Evolutionary conservation across 2,113 vertebrate genomes (phyloP).

Genomic region (Phalacrocorax brasilianus): DNA sequence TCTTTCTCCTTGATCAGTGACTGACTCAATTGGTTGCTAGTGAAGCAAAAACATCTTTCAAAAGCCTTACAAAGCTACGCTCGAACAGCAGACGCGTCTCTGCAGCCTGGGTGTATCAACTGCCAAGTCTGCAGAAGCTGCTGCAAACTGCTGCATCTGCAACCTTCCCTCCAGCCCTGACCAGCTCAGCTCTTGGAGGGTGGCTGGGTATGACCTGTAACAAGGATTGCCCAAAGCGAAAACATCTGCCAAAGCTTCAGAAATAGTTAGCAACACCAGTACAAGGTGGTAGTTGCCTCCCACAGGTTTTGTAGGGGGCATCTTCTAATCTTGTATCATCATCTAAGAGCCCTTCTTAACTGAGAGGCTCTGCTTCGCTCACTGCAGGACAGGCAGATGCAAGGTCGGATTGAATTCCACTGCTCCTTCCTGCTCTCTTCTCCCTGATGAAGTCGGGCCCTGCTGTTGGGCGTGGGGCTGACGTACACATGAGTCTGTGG

Average conservation of each 20-base stretch:
- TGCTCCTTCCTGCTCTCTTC: not conserved
- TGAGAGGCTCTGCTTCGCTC: not conserved
- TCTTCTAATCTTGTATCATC: too few species aligned
- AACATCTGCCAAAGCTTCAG: not conserved
- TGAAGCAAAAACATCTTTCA: not conserved
- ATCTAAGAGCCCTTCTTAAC: not conserved
- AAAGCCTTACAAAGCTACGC: not conserved
- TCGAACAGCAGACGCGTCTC: rapidly evolving
- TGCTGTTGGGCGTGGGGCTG: rapidly evolving
- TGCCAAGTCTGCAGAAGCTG: not conserved
- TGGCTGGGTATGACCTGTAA: not conserved
- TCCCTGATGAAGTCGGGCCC: rapidly evolving
- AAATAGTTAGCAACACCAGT: not conserved
- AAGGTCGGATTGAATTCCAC: not conserved
- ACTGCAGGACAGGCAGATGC: not conserved
- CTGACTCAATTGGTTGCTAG: not conserved
- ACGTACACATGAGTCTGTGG: rapidly evolving
- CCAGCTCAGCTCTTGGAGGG: not conserved
- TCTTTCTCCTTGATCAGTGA: not conserved
- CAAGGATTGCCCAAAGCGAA: not conserved
- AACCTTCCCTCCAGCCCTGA: not conserved
- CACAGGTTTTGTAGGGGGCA: not conserved
- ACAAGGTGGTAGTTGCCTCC: not conserved
- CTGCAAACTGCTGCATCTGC: not conserved
- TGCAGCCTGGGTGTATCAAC: not conserved